Base-by-base conservation (phyloP, 2,888 invertebrate genomes). In the Aporophyla lueneburgensis region DNA sequence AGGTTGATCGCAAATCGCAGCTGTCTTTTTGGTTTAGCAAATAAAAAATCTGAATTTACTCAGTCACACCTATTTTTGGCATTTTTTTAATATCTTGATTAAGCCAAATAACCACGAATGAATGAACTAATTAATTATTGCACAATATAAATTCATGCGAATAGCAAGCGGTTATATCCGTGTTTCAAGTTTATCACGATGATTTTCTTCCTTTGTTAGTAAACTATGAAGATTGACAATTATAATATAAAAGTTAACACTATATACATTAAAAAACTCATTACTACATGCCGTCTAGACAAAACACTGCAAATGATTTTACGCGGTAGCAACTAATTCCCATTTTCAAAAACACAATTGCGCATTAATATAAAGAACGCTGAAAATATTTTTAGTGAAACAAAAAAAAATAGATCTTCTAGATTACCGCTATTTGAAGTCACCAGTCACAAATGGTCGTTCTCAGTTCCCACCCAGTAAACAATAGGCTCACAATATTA, bases 71-170 rank as follows among this genome's bases (percentile, higher is more conserved):
- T n/a, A n/a, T n/a, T n/a, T n/a, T n/a, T n/a, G n/a, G n/a, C n/a
- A n/a, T n/a, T n/a, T n/a, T 33, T 53, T 53, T 16, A 7, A 19
- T 51, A 16, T 19, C 0, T 51, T 12, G 0, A 6, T 19, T 7
- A 21, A 51, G 12, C 7, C 21, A 9, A 19, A n/a, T 46, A 46
- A 46, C 6, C 7, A 9, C 14, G 24, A 16, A 61, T n/a, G 16
- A 33, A 70, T 58, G 9, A 21, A 46, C 21, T 10, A 69, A 70
- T 59, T 69, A 27, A n/a, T 65, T 54, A 40, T 54, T 40, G 43
- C 21, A 21, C 27, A 69, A 7, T 46, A 46, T 27, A 27, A 58
- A 69, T 59, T 59, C 14, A 21, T 27, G 19, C 21, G 19, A 65
- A 24, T 27, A 53, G 21, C 19, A 43, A 19, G 12, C 5, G 5